These are phyloP conservation scores for Drosophila pegasa DNA, from an alignment of 2,888 invertebrate genomes.

Conservation along the genomic window DNA sequence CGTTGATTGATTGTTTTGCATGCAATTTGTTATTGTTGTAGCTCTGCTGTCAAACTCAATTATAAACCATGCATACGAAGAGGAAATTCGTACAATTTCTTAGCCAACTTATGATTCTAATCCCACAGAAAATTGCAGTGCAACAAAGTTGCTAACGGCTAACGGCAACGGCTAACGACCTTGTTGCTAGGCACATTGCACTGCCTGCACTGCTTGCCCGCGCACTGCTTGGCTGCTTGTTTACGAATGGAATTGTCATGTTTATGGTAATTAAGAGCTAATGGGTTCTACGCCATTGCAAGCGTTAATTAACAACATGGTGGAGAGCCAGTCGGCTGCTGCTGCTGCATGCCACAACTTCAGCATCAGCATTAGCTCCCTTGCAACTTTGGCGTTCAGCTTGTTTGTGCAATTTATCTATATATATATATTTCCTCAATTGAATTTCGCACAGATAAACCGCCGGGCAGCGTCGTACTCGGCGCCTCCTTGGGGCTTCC, in stretches of 20 bases:
- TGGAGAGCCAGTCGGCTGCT: constrained; percentile 20
- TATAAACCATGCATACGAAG: constrained; percentile 5
- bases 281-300: constrained; percentile 79
- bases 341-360: constrained; percentile 46
- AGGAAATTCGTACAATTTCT: constrained; percentile 1
- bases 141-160: constrained; percentile 13
- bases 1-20: constrained; percentile 83
- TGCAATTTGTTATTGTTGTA: constrained; percentile 63
- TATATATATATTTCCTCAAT: constrained; percentile 70
- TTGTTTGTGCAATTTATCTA: constrained; percentile 26
- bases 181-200: constrained; percentile 6
- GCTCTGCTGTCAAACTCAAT: constrained; percentile 33
- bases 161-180: neutral
- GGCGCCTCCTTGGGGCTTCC: constrained; percentile 47
- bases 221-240: constrained; percentile 53
- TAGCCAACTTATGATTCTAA: neutral
- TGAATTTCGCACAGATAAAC: constrained; percentile 62
- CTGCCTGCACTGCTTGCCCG: constrained; percentile 28
- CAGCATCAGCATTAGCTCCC: constrained; percentile 18
- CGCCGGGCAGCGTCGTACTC: constrained; percentile 33
- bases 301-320: constrained; percentile 72
- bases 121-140: constrained; percentile 2
- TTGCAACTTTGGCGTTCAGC: constrained; percentile 8
- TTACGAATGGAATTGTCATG: constrained; percentile 70
- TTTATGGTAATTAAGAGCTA: constrained; percentile 79